Evolutionary conservation across 2,888 invertebrate species (phyloP), one percentile per base, ranked within the genome.

Genomic region (Xylota sylvarum): DNA sequence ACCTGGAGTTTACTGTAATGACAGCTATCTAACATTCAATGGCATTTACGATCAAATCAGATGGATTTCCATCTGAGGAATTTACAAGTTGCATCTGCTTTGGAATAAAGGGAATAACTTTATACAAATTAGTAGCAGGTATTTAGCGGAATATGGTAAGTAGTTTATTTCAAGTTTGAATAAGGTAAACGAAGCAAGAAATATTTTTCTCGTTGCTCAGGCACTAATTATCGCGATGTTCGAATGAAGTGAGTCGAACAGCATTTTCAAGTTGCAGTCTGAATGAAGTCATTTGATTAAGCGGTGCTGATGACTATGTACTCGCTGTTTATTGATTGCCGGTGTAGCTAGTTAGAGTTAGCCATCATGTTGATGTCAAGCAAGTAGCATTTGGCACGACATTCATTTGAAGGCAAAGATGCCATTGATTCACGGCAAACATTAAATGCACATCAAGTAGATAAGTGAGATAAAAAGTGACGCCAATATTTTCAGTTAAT

Each of bases 1-100:
- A 58, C 58, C 46, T 27, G 37, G 12, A 58, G 46, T 67, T 35
- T 35, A 46, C 64, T 46, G 56, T 37, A 67, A 58, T 76, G 65
- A 19, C 19, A 4, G 19, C 40, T 43, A 30, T 43, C 14, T 30
- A 9, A 1, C 6, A 50, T 50, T 12, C 4, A 32, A 27, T 48
- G 64, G 48, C 64, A 48, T 64, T 32, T 5, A 60, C 7, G 40
- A 9, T 12, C 4, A 12, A 7, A 60, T 40, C 10, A n/a, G 5
- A n/a, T 27, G 12, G 40, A n/a, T 62, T n/a, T 23, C 10, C 14
- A 37, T 62, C 40, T 62, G 19, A 9, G 1, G 14, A 7, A 64
- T 2, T 0, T 43, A 14, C 14, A 0, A n/a, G n/a, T 30, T n/a
- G 10, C 1, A 3, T 12, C 6, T 2, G 23, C 9, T n/a, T n/a